phyloP scores from a whole-genome alignment of 1,140 invertebrate genomes.

The Pogonomyrmex californicus region DNA sequence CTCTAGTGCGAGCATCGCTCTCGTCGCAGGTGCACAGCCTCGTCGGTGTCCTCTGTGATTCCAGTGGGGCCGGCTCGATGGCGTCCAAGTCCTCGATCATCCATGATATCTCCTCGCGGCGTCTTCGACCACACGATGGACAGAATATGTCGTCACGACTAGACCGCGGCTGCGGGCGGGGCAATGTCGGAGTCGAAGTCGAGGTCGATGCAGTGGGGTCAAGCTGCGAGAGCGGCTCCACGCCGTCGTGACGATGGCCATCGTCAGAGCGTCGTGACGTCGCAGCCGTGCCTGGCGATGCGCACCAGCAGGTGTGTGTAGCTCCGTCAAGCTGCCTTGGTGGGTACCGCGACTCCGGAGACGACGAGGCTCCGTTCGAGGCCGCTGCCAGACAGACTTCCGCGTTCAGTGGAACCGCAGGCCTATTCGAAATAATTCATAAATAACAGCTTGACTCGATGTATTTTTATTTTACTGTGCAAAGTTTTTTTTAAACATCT shows the following conservation, averaged over 20 bases:
- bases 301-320: slow-evolving; percentile 86
- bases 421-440: slow-evolving; percentile 74
- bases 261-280: slow-evolving; percentile 86
- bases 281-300: slow-evolving; percentile 85
- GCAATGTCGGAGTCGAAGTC: slow-evolving; percentile 79
- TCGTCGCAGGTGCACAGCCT: slow-evolving; percentile 72
- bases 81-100: slow-evolving; percentile 85
- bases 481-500: not conserved
- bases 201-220: slow-evolving; percentile 81
- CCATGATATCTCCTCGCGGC: slow-evolving; percentile 81
- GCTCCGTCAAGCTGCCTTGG: slow-evolving; percentile 87
- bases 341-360: slow-evolving; percentile 87
- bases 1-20: slow-evolving; percentile 18
- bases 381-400: slow-evolving; percentile 83
- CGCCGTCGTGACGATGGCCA: slow-evolving; percentile 77
- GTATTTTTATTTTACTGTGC: not conserved
- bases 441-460: not conserved
- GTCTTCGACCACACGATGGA: slow-evolving; percentile 79
- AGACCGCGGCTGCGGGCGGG: slow-evolving; percentile 62
- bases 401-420: slow-evolving; percentile 83
- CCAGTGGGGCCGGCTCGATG: slow-evolving; percentile 79
- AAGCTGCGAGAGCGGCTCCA: slow-evolving; percentile 83
- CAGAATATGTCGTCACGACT: slow-evolving; percentile 76
- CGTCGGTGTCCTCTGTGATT: slow-evolving; percentile 73
- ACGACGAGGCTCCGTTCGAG: slow-evolving; percentile 86